Percentiles rank a stretch among this genome's conserved stretches.
Evolutionary conservation across 2,888 invertebrate species (phyloP).

Genomic region (Synergus laeviventris): DNA sequence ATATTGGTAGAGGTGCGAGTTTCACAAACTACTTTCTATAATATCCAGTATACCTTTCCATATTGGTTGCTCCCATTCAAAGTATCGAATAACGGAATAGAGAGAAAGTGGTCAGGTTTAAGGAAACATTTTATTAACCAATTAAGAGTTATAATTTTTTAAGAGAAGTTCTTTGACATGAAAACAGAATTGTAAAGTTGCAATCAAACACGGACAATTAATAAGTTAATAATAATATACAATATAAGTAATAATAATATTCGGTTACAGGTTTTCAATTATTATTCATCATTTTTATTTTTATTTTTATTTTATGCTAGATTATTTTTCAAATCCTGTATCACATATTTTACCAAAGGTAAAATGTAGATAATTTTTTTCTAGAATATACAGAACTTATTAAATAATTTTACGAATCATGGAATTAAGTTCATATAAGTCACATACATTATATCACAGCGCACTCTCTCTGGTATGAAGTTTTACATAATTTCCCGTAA

Average conservation of each 20-base stretch:
- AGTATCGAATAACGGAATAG: slow-evolving; percentile 57
- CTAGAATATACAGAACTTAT: background rate
- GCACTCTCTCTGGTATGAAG: background rate
- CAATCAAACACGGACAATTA: background rate
- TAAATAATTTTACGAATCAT: background rate
- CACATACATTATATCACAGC: background rate
- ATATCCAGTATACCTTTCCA: slow-evolving; percentile 21
- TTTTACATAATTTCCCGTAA: background rate
- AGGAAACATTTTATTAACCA: slow-evolving; percentile 50
- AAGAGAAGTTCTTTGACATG: background rate
- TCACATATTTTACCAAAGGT: background rate
- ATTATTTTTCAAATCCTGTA: background rate
- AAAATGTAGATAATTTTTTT: background rate
- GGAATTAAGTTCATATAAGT: background rate
- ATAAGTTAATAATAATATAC: background rate
- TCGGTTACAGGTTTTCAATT: too few species aligned
- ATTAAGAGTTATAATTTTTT: slow-evolving; percentile 32
- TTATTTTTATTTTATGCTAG: too few species aligned
- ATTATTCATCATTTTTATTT: too few species aligned
- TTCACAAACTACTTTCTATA: slow-evolving; percentile 47
- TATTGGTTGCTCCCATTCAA: slow-evolving; percentile 46
- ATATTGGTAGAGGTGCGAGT: slow-evolving; percentile 45
- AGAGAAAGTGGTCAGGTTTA: slow-evolving; percentile 57
- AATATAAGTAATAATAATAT: background rate
- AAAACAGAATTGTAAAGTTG: background rate